Base-by-base conservation (phyloP, 2,888 invertebrate species). In the Laothoe populi region DNA sequence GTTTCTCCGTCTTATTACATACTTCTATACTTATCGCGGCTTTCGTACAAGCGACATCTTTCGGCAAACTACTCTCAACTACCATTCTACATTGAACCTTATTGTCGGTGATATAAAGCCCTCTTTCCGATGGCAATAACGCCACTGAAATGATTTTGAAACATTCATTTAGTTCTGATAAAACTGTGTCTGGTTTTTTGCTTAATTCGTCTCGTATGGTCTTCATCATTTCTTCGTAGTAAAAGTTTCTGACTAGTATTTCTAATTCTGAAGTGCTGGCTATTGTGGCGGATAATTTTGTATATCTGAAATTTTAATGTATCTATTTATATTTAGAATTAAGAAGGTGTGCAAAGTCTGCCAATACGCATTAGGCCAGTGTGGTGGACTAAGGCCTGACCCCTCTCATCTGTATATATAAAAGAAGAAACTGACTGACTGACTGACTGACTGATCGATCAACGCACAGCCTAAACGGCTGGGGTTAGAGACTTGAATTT, bases 201-300 rank as follows among this genome's bases (percentile, higher is more conserved):
- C 85, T 69, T 1, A 95, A 83, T 53, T 89, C 80, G 64, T 92
- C 90, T 75, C 94, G 94, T 63, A 95, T 92, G 1, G 95, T 94
- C 61, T 95, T 96, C 73, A 95, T 93, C 95, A 98, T 96, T 80
- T 98, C 97, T 74, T 97, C 96, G 81, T 96, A 97, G 83, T 97
- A 97, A 67, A 95, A 95, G 72, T 95, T 94, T 77, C 96, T 94
- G 73, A 95, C 95, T 68, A 96, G 94, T 64, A 95, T 94, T 78
- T 96, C 96, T 69, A 98, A 90, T 79, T 96, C 95, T 11, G 94
- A 88, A 58, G 96, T 96, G 68, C 97, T 95, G 5, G 97, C 95
- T 67, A 98, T 96, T 62, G 96, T 95, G 57, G 96, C 95, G 82
- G 97, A 96, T 63, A 96, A 95, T 87, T 96, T 96, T 60, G 95